Conservation (phyloP, 2,888 invertebrate species). For the Leptopilina myrica region DNA sequence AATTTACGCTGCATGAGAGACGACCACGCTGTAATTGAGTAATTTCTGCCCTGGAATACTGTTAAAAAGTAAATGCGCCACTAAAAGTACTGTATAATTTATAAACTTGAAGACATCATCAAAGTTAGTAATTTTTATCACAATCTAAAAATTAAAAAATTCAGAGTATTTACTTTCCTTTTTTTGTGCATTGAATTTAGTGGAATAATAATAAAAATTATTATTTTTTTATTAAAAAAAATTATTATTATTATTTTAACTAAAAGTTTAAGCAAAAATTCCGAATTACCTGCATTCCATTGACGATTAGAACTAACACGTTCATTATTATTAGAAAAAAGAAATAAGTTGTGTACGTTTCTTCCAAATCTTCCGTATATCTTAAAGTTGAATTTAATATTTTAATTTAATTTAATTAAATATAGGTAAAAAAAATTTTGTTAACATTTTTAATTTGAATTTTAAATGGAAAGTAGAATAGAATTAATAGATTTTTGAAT, state of each 20-base stretch:
- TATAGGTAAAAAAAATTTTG: no score
- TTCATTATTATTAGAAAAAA: conserved; percentile 36
- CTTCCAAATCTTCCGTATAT: conserved; percentile 37
- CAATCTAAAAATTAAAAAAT: not conserved
- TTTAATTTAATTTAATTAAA: no score
- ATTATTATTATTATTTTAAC: no score
- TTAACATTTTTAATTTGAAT: no score
- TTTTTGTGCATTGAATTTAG: no score
- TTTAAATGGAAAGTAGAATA: not conserved
- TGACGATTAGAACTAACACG: conserved; percentile 43
- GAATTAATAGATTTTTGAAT: no score
- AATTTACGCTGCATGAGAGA: conserved; percentile 40
- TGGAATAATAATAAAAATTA: no score
- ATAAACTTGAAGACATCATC: conserved; percentile 28
- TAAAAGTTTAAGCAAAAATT: no score
- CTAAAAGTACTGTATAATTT: conserved; percentile 30
- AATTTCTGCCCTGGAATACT: conserved; percentile 49
- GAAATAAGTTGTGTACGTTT: conserved; percentile 13
- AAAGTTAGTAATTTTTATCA: not conserved
- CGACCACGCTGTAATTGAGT: conserved; percentile 44
- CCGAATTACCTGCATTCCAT: conserved; percentile 43
- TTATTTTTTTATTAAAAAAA: no score
- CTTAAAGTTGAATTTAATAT: not conserved
- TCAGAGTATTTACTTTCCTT: no score
- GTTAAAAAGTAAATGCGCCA: conserved; percentile 43